Base-by-base conservation (phyloP, 2,797 vertebrate species). In the Phrynocephalus guinanensis region DNA sequence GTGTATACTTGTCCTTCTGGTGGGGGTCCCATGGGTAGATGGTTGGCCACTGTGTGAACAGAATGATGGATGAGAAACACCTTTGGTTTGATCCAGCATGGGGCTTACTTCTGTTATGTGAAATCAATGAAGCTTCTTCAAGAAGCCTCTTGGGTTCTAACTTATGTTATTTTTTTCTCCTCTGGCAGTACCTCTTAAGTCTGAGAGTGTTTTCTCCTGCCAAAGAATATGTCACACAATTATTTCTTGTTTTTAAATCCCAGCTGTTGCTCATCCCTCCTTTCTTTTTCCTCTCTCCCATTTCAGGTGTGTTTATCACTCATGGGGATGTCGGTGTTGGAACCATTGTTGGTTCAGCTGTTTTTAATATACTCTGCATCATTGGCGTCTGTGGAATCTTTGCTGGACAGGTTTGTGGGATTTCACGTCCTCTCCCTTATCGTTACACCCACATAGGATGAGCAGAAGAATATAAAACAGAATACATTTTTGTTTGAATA, bases 331-430 rank as follows among this genome's bases (percentile, higher is more conserved):
- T 99, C 26, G 99, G 99, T 86, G 98, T 99, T 82, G 99, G 99
- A 63, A 99, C 99, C 91, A 99, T 99, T 87, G 99, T 99, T 0
- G 99, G 99, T 92, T 99, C 98, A 6, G 99, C 99, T 0, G 99
- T 99, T 93, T 99, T 99, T 96, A 99, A 99, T 96, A 98, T 99
- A 92, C 97, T 99, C 30, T 99, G 98, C 93, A 99, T 99, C 94
- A 98, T 99, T 56, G 99, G 99, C 63, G 99, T 99, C 66, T 99
- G 99, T 52, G 99, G 99, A 68, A 95, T 99, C 28, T 99, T 99
- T 60, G 99, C 98, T 2, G 99, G 99, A 92, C 99, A 99, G 98
- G 99, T 99, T 85, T 90, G 96, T 95, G 83, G 83, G 28, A 83
- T 11, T 5, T 3, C 70, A 79, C 5, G 9, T 22, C 85, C 90